These are phyloP conservation scores for Nesogale talazaci DNA, from an alignment of 2,113 vertebrate species.

Conservation along the genomic window DNA sequence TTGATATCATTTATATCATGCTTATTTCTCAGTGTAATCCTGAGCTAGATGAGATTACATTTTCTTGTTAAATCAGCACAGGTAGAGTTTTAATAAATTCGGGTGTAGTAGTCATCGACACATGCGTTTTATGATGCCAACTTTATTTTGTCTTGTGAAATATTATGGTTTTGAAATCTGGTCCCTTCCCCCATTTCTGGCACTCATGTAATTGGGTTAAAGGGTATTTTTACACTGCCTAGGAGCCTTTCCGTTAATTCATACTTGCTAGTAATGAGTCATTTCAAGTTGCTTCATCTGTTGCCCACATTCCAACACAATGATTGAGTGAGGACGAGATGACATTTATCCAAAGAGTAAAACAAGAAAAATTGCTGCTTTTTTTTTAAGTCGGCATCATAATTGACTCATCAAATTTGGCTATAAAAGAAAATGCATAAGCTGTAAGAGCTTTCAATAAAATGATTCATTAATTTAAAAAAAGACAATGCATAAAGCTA, in stretches of 20 bases:
- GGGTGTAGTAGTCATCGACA: constrained; percentile 61
- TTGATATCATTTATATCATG: constrained; percentile 76
- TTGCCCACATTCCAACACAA: constrained; percentile 63
- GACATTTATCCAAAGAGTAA: constrained; percentile 46
- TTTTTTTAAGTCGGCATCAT: constrained; percentile 1
- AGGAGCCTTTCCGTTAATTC: constrained; percentile 63
- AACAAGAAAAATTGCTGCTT: constrained; percentile 35
- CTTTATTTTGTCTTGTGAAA: constrained; percentile 59
- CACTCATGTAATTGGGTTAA: constrained; percentile 54
- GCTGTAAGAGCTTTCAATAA: no score
- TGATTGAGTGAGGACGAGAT: constrained; percentile 21
- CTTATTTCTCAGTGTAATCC: constrained; percentile 66
- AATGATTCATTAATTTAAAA: background rate
- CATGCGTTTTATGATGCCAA: constrained; percentile 55
- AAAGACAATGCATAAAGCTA: constrained; percentile 10
- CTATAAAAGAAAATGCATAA: background rate
- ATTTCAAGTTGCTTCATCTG: constrained; percentile 63
- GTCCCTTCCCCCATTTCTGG: constrained; percentile 9
- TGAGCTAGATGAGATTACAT: constrained; percentile 57
- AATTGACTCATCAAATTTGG: constrained; percentile 29
- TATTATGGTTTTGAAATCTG: constrained; percentile 60
- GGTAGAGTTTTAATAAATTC: constrained; percentile 46
- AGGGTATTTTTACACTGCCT: constrained; percentile 68
- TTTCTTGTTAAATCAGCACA: constrained; percentile 38
- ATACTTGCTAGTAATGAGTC: constrained; percentile 54